These are phyloP conservation scores for Pocota personata DNA, from an alignment of 2,888 invertebrate genomes.

Conservation along the genomic window DNA sequence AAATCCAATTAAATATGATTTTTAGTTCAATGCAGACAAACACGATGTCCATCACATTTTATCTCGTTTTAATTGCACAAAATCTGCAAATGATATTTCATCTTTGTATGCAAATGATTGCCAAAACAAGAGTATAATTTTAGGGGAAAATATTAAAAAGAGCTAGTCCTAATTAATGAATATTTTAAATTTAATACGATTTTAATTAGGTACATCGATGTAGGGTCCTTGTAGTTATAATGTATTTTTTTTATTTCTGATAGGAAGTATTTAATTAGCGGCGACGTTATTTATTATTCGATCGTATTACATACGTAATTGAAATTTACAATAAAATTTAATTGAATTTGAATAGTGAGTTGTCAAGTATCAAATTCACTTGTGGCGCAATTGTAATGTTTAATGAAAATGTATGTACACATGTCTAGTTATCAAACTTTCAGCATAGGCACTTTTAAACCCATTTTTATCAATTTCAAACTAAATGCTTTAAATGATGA, in stretches of 20 bases:
- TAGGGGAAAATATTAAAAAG: background rate
- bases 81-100: background rate
- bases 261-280: no score
- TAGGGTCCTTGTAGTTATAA: background rate
- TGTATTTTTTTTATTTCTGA: background rate
- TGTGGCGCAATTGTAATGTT: no score
- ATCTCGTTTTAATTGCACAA: constrained; percentile 1
- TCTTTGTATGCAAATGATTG: background rate
- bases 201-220: no score
- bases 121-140: background rate
- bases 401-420: no score
- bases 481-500: no score
- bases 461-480: no score
- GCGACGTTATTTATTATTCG: background rate
- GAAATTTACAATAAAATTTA: no score
- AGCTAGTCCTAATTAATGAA: background rate
- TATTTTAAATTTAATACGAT: background rate
- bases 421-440: no score
- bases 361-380: no score
- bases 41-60: background rate
- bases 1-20: constrained; percentile 1
- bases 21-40: background rate
- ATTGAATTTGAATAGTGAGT: no score
- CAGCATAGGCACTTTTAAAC: no score
- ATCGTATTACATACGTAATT: background rate